A percentile compares a stretch with the other conserved stretches of the same genome.
phyloP scores from a whole-genome alignment of 2,113 vertebrate species.

The Campylorhamphus procurvoides region DNA sequence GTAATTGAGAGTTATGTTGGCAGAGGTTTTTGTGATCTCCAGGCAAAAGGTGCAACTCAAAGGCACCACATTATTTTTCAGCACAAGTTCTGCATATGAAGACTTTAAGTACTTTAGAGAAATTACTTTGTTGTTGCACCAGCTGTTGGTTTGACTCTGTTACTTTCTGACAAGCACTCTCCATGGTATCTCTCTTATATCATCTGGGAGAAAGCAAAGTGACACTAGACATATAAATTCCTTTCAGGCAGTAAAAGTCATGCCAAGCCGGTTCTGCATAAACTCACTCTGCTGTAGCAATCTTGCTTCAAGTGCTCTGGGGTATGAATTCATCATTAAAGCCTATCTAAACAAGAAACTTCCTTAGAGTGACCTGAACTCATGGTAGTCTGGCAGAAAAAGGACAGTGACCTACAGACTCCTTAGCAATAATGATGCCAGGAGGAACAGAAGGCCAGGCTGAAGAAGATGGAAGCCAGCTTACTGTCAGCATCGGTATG shows the following conservation, averaged over 20 bases:
- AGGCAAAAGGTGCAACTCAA: not conserved
- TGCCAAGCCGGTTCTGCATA: not conserved
- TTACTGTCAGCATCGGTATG: slow-evolving; percentile 95
- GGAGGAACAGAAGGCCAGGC: not conserved
- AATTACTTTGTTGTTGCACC: not conserved
- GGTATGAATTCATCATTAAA: not conserved
- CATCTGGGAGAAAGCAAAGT: not conserved
- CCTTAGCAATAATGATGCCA: not conserved
- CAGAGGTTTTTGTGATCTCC: not conserved
- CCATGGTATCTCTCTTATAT: accelerated
- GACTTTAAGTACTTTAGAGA: not conserved
- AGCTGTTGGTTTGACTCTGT: not conserved
- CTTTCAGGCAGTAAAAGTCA: not conserved
- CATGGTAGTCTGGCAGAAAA: not conserved
- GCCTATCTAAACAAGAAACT: not conserved
- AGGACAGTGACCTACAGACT: not conserved
- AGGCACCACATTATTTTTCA: not conserved
- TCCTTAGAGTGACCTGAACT: not conserved
- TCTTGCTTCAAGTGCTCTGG: not conserved
- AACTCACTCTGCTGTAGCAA: not conserved
- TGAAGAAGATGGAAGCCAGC: not conserved
- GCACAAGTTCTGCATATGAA: not conserved
- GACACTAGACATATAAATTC: not conserved
- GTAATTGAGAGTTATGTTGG: not conserved
- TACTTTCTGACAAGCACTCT: not conserved